Evolutionary conservation across 64 coral and sea anemone genomes (phyloP), one percentile per base, ranked within the genome.

Genomic region (Trachythela sp.): DNA sequence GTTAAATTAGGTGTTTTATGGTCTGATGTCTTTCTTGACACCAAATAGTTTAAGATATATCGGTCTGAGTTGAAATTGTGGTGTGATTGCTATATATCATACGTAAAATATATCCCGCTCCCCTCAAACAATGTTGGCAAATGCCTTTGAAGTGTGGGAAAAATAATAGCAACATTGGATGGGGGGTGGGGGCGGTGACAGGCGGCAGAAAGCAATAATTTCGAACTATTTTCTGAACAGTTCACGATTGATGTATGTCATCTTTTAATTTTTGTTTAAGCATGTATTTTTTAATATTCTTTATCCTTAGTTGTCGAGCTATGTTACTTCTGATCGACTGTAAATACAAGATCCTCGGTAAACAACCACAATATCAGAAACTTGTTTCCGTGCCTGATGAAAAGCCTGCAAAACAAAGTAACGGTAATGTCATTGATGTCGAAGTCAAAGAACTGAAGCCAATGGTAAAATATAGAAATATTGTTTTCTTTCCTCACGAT

Each of bases 241-340:
- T n/a, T n/a, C n/a, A n/a, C n/a, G n/a, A n/a, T n/a, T n/a, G n/a
- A n/a, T n/a, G n/a, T n/a, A n/a, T 11, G 42, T 64, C 26, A 64
- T 26, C 56, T 64, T 64, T 64, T 64, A 27, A 26, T 2, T 64
- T 64, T 64, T 8, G 24, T 64, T 64, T 29, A 14, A 84, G 8
- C 87, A 24, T 37, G 40, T 27, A 31, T 39, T 51, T 60, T 83
- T 8, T 5, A 36, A 48, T 92, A 22, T 49, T 89, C 8, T 35
- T 90, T 27, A 26, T 29, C 59, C 84, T 52, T 86, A 98, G 95
- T 93, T 91, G 90, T 6, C 94, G 87, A 86, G 95, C 95, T 24
- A 98, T 98, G 95, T 80, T 98, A 45, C 88, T 98, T 56, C 83
- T 98, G 18, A 93, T 98, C 93, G 95, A 98, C 31, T 98, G 95